phyloP scores from a whole-genome alignment of 2,888 invertebrate species.

The Podabrus alpinus region DNA sequence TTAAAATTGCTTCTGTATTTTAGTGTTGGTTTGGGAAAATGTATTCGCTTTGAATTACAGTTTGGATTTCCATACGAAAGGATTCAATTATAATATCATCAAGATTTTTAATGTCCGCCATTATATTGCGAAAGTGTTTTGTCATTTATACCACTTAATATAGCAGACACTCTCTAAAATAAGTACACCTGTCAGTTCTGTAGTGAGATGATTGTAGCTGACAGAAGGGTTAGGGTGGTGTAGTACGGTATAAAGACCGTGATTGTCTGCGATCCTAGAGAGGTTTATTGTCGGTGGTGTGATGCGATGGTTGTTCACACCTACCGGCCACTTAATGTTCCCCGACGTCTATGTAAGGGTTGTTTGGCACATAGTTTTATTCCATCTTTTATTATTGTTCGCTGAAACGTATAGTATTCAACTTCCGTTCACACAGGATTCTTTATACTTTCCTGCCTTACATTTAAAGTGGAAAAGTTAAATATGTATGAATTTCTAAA shows the following conservation, averaged over 20 bases:
- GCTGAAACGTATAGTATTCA: constrained; percentile 13
- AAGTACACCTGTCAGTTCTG: constrained; percentile 26
- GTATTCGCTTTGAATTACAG: neutral
- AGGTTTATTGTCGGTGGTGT: constrained; percentile 29
- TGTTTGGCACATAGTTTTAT: constrained; percentile 20
- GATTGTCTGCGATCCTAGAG: constrained; percentile 29
- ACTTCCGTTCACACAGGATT: constrained; percentile 16
- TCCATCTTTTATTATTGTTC: constrained; percentile 19
- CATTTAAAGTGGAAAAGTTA: neutral
- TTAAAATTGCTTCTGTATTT: neutral
- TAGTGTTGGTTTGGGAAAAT: neutral
- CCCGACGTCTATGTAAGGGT: constrained; percentile 28
- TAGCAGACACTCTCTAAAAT: constrained; percentile 28
- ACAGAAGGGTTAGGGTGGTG: constrained; percentile 30
- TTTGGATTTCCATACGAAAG: neutral
- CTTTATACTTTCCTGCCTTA: neutral
- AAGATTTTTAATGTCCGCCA: neutral
- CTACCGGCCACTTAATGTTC: constrained; percentile 32
- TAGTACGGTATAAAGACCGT: constrained; percentile 26
- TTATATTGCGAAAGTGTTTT: constrained; percentile 17
- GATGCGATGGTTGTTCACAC: constrained; percentile 31
- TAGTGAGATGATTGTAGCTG: constrained; percentile 29
- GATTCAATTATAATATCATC: neutral
- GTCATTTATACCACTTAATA: constrained; percentile 27
- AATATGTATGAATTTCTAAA: neutral